Conservation (phyloP, 2,888 invertebrate genomes). For the Mylabris sibirica region DNA sequence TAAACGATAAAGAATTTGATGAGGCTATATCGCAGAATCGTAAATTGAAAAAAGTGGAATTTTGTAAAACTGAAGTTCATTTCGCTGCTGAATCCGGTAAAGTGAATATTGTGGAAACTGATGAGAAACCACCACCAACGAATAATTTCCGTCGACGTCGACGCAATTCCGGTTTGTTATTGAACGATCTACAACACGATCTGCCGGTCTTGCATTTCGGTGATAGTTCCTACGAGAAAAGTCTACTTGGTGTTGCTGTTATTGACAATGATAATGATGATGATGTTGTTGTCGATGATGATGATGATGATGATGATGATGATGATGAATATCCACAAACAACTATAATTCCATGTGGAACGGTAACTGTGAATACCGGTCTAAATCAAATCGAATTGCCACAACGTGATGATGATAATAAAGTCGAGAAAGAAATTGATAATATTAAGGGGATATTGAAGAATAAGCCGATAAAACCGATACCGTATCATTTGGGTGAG, state of each 20-base stretch:
- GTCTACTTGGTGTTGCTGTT: slow-evolving; percentile 52
- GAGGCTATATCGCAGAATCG: slow-evolving; percentile 57
- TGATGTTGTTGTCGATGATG: slow-evolving; percentile 24
- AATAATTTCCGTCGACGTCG: slow-evolving; percentile 79
- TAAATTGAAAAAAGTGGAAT: slow-evolving; percentile 79
- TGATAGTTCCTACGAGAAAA: slow-evolving; percentile 63
- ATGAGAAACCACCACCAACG: slow-evolving; percentile 85
- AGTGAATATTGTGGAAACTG: slow-evolving; percentile 87
- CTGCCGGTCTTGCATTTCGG: slow-evolving; percentile 74
- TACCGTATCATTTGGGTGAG: slow-evolving; percentile 77
- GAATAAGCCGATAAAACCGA: slow-evolving; percentile 77
- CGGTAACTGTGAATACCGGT: slow-evolving; percentile 49
- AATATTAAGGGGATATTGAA: slow-evolving; percentile 75
- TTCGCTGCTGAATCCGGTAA: slow-evolving; percentile 86
- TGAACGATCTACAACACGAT: slow-evolving; percentile 41
- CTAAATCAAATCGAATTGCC: slow-evolving; percentile 29
- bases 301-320: slow-evolving; percentile 26
- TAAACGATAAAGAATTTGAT: slow-evolving; percentile 54
- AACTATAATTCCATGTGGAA: slow-evolving; percentile 34
- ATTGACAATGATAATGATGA: slow-evolving; percentile 25
- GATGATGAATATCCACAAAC: slow-evolving; percentile 27
- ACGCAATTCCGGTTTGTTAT: slow-evolving; percentile 62
- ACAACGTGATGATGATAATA: slow-evolving; percentile 45
- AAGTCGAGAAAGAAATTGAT: slow-evolving; percentile 50
- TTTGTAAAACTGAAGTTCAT: slow-evolving; percentile 88